Evolutionary conservation across 2,113 vertebrate genomes (phyloP), one percentile per base, ranked within the genome.

Genomic region (Ptilorrhoa leucosticta): DNA sequence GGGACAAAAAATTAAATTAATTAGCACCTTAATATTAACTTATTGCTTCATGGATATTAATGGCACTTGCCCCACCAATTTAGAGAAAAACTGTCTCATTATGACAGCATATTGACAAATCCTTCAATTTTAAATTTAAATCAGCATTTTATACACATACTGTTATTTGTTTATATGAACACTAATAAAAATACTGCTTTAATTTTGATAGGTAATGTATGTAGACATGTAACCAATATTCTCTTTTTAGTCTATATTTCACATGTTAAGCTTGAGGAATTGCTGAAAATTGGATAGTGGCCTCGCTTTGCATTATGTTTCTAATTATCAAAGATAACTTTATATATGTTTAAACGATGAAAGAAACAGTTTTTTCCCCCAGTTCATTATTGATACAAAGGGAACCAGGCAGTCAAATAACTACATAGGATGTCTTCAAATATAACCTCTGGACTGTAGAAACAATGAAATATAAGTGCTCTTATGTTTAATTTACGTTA

Each of bases 141-240:
- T 65, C 7, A 45, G 9, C 1, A n/a, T 66, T 66, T 66, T 50
- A 60, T 48, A 26, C 0, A 17, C 4, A 35, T 2, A 21, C 0
- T 30, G 3, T 20, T n/a, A 31, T 28, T 51, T 57, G 2, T 61
- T 56, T 61, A 26, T 57, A 56, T n/a, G 61, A 65, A 70, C 8
- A 48, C 4, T 40, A 37, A 57, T n/a, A 40, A 40, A 91, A 85
- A 51, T 39, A 7, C 2, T 23, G 10, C 10, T 40, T 57, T 57
- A 15, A 39, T 69, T 86, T 79, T 56, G 44, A 39, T 45, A 72
- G 2, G 2, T 5, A 76, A 39, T 23, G 3, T 30, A 33, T 35
- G 8, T 26, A 58, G 33, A 37, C 5, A 31, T 22, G 7, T 11
- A 86, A 64, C 28, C 3, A 4, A 51, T 76, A 48, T 30, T 45